These are phyloP conservation scores for Gadus chalcogrammus DNA, from an alignment of 2,113 vertebrate species.

Conservation along the genomic window DNA sequence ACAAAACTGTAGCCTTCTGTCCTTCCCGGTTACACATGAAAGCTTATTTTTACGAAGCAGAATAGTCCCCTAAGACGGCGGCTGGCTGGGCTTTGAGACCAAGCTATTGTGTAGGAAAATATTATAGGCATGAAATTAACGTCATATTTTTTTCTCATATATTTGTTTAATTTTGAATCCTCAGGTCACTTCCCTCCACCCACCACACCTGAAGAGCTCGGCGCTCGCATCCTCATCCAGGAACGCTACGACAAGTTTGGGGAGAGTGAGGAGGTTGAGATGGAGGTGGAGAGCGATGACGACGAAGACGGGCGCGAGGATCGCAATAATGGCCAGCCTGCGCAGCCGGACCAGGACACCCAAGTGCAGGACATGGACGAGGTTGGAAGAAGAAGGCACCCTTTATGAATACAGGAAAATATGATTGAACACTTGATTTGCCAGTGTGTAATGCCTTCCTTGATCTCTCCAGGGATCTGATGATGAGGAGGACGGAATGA, in stretches of 20 bases:
- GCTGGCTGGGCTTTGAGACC: no score
- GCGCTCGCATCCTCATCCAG: conserved; percentile 95
- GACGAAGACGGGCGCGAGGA: conserved; percentile 84
- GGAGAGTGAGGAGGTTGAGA: conserved; percentile 97
- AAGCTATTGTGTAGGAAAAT: no score
- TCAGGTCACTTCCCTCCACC: conserved; percentile 96
- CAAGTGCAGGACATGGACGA: conserved; percentile 99
- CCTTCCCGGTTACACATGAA: no score
- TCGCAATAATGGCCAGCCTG: conserved; percentile 74
- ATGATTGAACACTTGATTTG: no score
- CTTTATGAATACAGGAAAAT: neutral
- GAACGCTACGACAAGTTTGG: conserved; percentile 98
- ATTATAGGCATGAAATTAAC: no score
- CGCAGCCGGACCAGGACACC: conserved; percentile 93
- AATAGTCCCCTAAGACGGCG: no score
- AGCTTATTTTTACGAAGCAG: no score
- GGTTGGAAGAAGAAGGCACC: conserved; percentile 63
- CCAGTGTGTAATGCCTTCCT: neutral
- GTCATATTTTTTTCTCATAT: neutral
- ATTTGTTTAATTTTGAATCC: neutral
- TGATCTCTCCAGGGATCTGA: conserved; percentile 84
- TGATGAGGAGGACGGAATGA: conserved; percentile 92
- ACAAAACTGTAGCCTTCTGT: no score
- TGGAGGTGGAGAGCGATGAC: conserved; percentile 98
- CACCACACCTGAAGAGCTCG: conserved; percentile 93